These are phyloP conservation scores for Myioborus melanocephalus DNA, from an alignment of 2,797 vertebrate genomes.

Conservation along the genomic window DNA sequence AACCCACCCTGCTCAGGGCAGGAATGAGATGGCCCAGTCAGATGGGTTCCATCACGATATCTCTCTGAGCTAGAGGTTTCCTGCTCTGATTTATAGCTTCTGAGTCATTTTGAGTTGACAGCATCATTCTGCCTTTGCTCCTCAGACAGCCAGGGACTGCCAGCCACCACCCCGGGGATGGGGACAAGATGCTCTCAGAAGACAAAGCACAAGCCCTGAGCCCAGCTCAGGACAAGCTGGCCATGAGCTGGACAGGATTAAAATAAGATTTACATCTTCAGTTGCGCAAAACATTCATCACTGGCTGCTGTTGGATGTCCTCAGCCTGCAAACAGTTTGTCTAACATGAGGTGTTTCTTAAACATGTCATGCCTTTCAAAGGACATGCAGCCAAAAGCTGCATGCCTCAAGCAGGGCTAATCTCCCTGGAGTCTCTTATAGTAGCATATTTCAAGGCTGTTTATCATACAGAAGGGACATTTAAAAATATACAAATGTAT, in stretches of 20 bases:
- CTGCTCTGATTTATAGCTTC: not conserved
- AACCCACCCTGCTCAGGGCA: not conserved
- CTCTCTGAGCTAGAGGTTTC: not conserved
- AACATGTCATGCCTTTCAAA: slow-evolving; percentile 10
- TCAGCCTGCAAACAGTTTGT: not conserved
- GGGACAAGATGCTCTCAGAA: not conserved
- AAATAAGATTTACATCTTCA: slow-evolving; percentile 38
- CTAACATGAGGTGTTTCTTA: not conserved
- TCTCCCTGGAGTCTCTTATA: not conserved
- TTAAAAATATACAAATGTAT: not conserved
- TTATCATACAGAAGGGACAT: slow-evolving; percentile 11
- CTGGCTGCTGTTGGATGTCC: not conserved
- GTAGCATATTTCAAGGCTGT: not conserved
- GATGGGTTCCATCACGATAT: not conserved
- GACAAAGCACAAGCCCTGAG: not conserved
- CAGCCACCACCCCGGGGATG: fast-evolving
- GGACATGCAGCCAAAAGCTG: not conserved
- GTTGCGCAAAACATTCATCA: not conserved
- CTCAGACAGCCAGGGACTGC: not conserved
- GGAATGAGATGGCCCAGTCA: not conserved
- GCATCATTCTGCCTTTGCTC: not conserved
- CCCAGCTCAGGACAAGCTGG: not conserved
- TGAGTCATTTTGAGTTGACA: not conserved
- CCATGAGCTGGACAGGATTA: not conserved
- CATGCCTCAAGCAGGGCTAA: not conserved